Evolutionary conservation across 2,888 invertebrate genomes (phyloP).

Genomic region (Pasiphila rectangulata): DNA sequence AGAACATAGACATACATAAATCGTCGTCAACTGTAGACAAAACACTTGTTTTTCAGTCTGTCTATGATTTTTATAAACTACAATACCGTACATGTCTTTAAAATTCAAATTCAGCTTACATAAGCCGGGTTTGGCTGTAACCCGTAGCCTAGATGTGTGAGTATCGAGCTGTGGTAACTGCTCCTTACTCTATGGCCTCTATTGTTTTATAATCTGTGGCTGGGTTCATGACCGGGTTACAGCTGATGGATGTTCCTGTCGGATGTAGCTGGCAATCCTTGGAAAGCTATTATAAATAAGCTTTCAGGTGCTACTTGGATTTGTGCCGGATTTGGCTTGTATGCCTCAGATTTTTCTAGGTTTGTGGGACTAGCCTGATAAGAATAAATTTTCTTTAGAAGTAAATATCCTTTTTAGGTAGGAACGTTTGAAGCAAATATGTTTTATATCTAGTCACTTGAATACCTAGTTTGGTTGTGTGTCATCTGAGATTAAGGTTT

Average conservation of each 20-base stretch:
- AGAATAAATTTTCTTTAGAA: too few species aligned
- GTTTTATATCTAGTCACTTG: too few species aligned
- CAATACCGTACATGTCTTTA: neutral
- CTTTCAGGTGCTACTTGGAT: conserved; percentile 12
- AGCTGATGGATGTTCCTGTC: conserved; percentile 50
- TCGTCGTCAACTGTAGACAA: too few species aligned
- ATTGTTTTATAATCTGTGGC: conserved; percentile 21
- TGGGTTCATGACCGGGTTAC: conserved; percentile 56
- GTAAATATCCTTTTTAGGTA: too few species aligned
- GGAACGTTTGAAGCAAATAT: too few species aligned
- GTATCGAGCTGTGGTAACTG: conserved; percentile 23
- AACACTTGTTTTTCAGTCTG: too few species aligned
- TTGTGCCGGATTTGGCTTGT: neutral
- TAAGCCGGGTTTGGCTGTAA: conserved; percentile 22
- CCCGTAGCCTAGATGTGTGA: conserved; percentile 49
- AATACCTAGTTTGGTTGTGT: too few species aligned
- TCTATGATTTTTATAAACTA: too few species aligned
- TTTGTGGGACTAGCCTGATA: too few species aligned
- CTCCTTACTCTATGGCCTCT: neutral
- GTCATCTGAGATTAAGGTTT: too few species aligned
- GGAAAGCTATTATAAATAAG: conserved; percentile 19
- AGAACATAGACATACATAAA: too few species aligned
- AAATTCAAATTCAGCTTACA: conserved; percentile 19
- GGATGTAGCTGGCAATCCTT: conserved; percentile 19
- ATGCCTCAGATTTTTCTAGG: too few species aligned